Evolutionary conservation across 2,888 invertebrate genomes (phyloP), one percentile per base, ranked within the genome.

Genomic region (Caenorhabditis imperialis): DNA sequence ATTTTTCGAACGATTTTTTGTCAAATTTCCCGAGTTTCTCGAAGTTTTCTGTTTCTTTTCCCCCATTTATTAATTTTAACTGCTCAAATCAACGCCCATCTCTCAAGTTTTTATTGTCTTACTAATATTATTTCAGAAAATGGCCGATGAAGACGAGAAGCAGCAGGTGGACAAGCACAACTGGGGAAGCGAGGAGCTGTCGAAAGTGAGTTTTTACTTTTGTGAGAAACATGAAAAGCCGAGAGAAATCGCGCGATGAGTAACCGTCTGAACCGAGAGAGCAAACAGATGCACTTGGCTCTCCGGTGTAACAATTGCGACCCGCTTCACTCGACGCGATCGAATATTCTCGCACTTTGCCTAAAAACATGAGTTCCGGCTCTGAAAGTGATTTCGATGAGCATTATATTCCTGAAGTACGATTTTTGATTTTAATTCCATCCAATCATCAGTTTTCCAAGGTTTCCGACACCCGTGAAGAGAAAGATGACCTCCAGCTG

Each of bases 151-250:
- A 23, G 81, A 75, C 16, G 82, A 81, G 22, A 72, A 78, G 48
- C 58, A 72, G 37, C 55, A 57, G 42, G 61, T 71, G 22, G 81
- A 83, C 74, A 82, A 82, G 60, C 81, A 83, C 74, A 77, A 82
- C 60, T 80, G 78, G 79, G 81, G 82, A 58, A 81, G 82, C 27
- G 81, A 80, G n/a, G 83, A 83, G 48, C 50, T 83, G 55, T 81
- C 79, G 27, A 83, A 82, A 75, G 82, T 83, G 38, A 38, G 58
- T 55, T 42, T 45, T 47, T 42, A 30, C 35, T 30, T 18, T 67
- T 42, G 16, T n/a, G 14, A 30, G 38, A 42, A n/a, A n/a, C n/a
- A n/a, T n/a, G n/a, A n/a, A n/a, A n/a, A n/a, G n/a, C n/a, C n/a
- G n/a, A n/a, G n/a, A n/a, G n/a, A n/a, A n/a, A n/a, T n/a, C n/a